Evolutionary conservation across 2,113 vertebrate species (phyloP).

Genomic region (Cheirogaleus medius): DNA sequence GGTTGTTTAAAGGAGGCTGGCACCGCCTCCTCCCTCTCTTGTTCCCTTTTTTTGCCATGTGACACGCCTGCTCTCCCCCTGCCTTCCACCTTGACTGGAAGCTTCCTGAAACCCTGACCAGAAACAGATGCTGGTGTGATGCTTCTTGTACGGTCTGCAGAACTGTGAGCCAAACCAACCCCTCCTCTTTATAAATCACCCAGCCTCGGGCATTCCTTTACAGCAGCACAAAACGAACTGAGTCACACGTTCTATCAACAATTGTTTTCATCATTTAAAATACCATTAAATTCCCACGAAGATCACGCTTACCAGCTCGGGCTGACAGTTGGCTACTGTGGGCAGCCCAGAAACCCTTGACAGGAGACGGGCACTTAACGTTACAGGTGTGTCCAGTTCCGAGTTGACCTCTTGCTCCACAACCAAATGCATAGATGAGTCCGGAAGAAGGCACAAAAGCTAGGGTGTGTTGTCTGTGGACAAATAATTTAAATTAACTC

Average conservation of each 20-base stretch:
- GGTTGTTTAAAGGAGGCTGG: too few species aligned
- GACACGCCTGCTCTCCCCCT: too few species aligned
- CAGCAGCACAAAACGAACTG: too few species aligned
- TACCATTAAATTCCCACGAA: not conserved
- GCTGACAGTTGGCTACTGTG: conserved; percentile 85
- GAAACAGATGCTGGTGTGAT: too few species aligned
- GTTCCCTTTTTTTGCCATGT: too few species aligned
- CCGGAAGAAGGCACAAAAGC: conserved; percentile 96
- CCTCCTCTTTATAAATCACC: too few species aligned
- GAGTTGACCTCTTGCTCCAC: conserved; percentile 94
- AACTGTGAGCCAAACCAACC: too few species aligned
- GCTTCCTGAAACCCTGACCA: too few species aligned
- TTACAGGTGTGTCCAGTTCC: conserved; percentile 91
- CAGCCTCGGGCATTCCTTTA: too few species aligned
- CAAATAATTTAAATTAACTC: conserved; percentile 21
- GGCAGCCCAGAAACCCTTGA: conserved; percentile 88
- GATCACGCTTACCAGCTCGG: conserved; percentile 86
- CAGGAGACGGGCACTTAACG: conserved; percentile 90
- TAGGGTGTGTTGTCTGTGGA: conserved; percentile 93
- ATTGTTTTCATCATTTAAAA: not conserved
- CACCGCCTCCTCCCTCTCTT: too few species aligned
- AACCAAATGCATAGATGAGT: conserved; percentile 96
- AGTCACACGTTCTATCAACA: not conserved
- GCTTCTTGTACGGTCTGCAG: too few species aligned
- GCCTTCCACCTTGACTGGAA: too few species aligned